Evolutionary conservation across 2,797 vertebrate genomes (phyloP).

Genomic region (Masticophis lateralis): DNA sequence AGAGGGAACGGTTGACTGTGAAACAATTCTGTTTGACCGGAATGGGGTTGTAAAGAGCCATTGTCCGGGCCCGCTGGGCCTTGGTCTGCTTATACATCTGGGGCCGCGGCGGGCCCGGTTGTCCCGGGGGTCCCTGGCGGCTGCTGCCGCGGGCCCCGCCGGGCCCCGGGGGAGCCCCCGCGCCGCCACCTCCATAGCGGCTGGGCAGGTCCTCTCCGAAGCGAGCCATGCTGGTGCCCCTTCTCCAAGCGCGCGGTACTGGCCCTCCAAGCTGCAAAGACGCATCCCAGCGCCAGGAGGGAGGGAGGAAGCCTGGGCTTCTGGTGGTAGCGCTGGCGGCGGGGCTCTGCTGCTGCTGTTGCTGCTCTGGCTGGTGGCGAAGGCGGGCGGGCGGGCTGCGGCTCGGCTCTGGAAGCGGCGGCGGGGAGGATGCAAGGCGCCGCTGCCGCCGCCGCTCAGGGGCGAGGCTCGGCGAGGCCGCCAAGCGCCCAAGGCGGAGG

Average conservation of each 20-base stretch:
- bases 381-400: not conserved
- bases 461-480: slow-evolving; percentile 2
- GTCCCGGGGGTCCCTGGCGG: slow-evolving; percentile 74
- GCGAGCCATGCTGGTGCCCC: slow-evolving; percentile 80
- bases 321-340: not conserved
- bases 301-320: slow-evolving; percentile 19
- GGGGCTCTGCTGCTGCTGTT: not conserved
- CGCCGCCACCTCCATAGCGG: slow-evolving; percentile 85
- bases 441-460: not conserved
- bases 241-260: slow-evolving; percentile 69
- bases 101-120: slow-evolving; percentile 73
- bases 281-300: slow-evolving; percentile 82
- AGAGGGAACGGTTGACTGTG: slow-evolving; percentile 95
- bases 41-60: slow-evolving; percentile 98
- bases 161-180: slow-evolving; percentile 70
- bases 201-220: slow-evolving; percentile 89
- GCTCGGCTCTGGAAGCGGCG: not conserved
- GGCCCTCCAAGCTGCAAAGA: slow-evolving; percentile 73
- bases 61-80: slow-evolving; percentile 93
- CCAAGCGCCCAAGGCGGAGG: slow-evolving; percentile 22
- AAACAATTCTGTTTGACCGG: slow-evolving; percentile 96
- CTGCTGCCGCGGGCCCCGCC: slow-evolving; percentile 58
- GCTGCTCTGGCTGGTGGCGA: not conserved
- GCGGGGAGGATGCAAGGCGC: not conserved
- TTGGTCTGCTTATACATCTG: slow-evolving; percentile 90